A percentile compares a stretch with the other conserved stretches of the same genome.
Evolutionary conservation across 1,140 invertebrate genomes (phyloP).

Genomic region (Melitaea cinxia): DNA sequence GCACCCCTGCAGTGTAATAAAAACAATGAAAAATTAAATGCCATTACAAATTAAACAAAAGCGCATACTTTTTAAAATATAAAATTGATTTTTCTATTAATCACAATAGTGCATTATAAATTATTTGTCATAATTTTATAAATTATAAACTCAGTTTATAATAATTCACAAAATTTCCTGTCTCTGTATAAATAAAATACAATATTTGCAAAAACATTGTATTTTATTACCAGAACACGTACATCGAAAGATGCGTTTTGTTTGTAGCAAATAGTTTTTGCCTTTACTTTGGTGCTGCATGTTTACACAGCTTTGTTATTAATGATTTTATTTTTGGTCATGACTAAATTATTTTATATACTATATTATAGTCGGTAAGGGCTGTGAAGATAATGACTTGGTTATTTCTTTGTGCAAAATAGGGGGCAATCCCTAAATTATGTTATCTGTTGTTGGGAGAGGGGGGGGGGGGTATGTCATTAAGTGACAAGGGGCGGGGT

Average conservation of each 20-base stretch:
- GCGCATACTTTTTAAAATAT: neutral
- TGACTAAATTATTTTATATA: slow-evolving; percentile 1
- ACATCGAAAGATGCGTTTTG: too few relatives aligned
- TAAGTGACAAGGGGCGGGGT: too few relatives aligned
- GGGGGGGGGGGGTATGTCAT: too few relatives aligned
- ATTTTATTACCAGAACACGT: too few relatives aligned
- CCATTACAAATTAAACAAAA: neutral
- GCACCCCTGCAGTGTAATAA: slow-evolving; percentile 66
- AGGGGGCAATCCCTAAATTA: neutral
- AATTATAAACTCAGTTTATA: neutral
- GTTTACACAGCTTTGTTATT: neutral
- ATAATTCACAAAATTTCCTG: neutral
- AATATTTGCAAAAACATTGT: too few relatives aligned
- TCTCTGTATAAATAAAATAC: too few relatives aligned
- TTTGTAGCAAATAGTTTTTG: neutral
- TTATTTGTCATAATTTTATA: slow-evolving; percentile 3
- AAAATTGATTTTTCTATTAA: slow-evolving; percentile 11
- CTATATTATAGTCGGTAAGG: slow-evolving; percentile 53
- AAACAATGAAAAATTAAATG: neutral
- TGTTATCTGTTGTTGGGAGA: neutral
- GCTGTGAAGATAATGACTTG: slow-evolving; percentile 46
- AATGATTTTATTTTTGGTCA: neutral
- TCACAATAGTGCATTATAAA: slow-evolving; percentile 2
- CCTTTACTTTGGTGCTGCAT: neutral
- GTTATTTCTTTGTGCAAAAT: neutral